Conservation (phyloP, 1,140 invertebrate species). For the Bombus terrestris region DNA sequence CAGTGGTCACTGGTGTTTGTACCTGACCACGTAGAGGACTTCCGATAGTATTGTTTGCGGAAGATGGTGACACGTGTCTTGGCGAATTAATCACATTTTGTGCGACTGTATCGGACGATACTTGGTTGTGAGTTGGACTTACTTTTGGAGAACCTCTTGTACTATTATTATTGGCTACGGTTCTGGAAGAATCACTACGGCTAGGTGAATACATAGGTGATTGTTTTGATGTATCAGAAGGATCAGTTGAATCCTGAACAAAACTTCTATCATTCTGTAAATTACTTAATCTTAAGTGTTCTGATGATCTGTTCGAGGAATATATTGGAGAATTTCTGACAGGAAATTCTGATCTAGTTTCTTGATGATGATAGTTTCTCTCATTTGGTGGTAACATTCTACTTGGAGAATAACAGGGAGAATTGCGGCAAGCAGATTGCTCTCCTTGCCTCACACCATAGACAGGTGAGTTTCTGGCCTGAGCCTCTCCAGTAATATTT, state of each 20-base stretch:
- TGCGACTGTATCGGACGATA: conserved; percentile 51
- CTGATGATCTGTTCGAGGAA: conserved; percentile 70
- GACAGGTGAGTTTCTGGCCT: conserved; percentile 71
- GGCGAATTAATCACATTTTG: conserved; percentile 60
- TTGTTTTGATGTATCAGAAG: conserved; percentile 55
- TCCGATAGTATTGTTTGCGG: conserved; percentile 45
- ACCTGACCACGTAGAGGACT: conserved; percentile 74
- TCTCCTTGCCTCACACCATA: conserved; percentile 69
- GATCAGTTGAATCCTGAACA: conserved; percentile 62
- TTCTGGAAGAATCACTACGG: conserved; percentile 53
- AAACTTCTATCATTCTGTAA: conserved; percentile 70
- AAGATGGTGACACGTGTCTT: conserved; percentile 58
- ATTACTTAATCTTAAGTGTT: conserved; percentile 64
- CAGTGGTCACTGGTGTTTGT: conserved; percentile 76
- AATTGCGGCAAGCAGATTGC: conserved; percentile 65
- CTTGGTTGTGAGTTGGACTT: conserved; percentile 67
- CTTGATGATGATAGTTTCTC: conserved; percentile 71
- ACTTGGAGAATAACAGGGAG: conserved; percentile 73
- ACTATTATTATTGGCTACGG: conserved; percentile 61
- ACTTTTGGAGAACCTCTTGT: conserved; percentile 66
- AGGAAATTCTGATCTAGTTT: conserved; percentile 67
- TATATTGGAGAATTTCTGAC: conserved; percentile 71
- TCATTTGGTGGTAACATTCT: conserved; percentile 70
- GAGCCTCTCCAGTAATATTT: conserved; percentile 70
- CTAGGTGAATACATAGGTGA: conserved; percentile 64